Evolutionary conservation across 2,888 invertebrate genomes (phyloP).

Genomic region (Pristionchus japonicus): DNA sequence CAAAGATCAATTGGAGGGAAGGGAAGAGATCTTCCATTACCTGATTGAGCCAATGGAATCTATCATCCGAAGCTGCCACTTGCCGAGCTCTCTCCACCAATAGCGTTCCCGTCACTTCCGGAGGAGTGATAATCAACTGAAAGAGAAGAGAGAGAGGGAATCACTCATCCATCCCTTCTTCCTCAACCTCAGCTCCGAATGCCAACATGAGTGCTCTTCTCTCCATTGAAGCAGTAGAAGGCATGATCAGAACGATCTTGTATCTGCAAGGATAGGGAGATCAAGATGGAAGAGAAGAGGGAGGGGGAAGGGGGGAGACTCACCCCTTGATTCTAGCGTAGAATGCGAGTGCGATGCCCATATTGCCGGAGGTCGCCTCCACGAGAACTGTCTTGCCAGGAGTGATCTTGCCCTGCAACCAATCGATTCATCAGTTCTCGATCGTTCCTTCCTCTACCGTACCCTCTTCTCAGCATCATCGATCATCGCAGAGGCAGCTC

Average conservation of each 20-base stretch:
- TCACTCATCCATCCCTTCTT: not conserved
- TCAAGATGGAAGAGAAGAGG: not conserved
- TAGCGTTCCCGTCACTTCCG: not conserved
- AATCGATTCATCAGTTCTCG: not conserved
- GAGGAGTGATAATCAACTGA: conserved; percentile 37
- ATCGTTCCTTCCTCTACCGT: conserved; percentile 8
- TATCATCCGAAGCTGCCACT: not conserved
- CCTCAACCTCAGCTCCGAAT: conserved; percentile 57
- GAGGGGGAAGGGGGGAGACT: not conserved
- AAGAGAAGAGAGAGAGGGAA: not conserved
- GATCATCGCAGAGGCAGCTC: conserved; percentile 71
- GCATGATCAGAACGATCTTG: conserved; percentile 67
- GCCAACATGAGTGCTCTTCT: conserved; percentile 59
- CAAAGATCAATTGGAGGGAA: not conserved
- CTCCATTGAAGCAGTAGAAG: conserved; percentile 59
- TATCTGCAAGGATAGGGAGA: conserved; percentile 53
- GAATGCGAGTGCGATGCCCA: conserved; percentile 72
- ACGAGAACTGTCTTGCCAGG: conserved; percentile 67
- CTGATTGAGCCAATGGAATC: conserved; percentile 38
- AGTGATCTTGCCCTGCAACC: conserved; percentile 52
- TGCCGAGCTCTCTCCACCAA: not conserved
- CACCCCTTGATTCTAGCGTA: conserved; percentile 32
- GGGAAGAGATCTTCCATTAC: not conserved
- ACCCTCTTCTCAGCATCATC: conserved; percentile 58
- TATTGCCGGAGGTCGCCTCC: conserved; percentile 72